Conservation (phyloP, 2,797 vertebrate species). For the Protosalanx chinensis region DNA sequence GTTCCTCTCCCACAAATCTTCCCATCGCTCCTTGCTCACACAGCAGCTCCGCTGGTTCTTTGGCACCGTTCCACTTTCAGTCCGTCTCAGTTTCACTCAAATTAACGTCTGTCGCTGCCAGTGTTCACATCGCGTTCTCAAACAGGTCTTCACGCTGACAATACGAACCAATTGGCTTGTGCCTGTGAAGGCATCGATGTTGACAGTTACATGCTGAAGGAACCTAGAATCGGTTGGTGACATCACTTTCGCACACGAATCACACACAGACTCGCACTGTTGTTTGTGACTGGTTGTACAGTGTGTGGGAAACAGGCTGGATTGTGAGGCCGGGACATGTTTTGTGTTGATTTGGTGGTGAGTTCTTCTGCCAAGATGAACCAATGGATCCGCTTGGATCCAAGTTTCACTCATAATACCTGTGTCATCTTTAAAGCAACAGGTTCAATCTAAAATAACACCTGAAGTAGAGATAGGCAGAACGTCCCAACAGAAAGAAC, state of each 20-base stretch:
- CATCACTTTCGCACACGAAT: constrained; percentile 34
- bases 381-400: background rate
- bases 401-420: too few relatives aligned
- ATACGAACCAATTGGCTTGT: constrained; percentile 48
- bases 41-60: constrained; percentile 54
- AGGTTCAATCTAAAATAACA: too few relatives aligned
- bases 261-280: background rate
- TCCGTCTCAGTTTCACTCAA: constrained; percentile 71
- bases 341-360: background rate
- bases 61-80: constrained; percentile 77
- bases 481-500: too few relatives aligned
- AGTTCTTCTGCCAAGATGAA: background rate
- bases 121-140: constrained; percentile 70
- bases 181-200: constrained; percentile 40
- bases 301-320: background rate
- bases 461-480: too few relatives aligned
- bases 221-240: background rate
- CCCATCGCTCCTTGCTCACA: constrained; percentile 55
- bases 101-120: constrained; percentile 33
- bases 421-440: too few relatives aligned
- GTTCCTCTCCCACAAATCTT: constrained; percentile 52
- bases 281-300: constrained; percentile 4
- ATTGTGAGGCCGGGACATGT: constrained; percentile 2
- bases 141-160: constrained; percentile 55
- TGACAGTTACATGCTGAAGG: constrained; percentile 43